Base-by-base conservation (phyloP, 2,888 invertebrate genomes). In the Argyra leucocephala region DNA sequence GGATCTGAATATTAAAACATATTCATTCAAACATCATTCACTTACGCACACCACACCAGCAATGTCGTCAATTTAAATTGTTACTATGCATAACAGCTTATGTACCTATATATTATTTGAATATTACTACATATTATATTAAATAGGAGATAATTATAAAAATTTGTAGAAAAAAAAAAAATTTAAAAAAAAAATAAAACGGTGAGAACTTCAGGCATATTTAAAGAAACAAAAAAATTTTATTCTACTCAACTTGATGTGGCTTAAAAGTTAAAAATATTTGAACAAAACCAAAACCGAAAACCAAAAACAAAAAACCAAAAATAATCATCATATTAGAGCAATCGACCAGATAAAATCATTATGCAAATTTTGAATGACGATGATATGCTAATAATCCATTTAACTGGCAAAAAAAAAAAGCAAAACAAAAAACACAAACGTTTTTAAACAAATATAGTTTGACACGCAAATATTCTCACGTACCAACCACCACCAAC, bases 301-400 rank as follows among this genome's bases (percentile, higher is more conserved):
- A 48, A 48, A 18, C 12, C 7, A 48, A 3, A 48, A 18, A n/a
- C 2, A 48, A 15, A 18, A 48, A 48, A 48, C 7, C 15, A 48
- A 48, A 48, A 18, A 48, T 18, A 48, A 48, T 15, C 18, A 48
- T 48, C 48, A n/a, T 48, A 48, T 48, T 48, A 48, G 15, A 48
- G 15, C 48, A 48, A n/a, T 48, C 48, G 48, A n/a, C n/a, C 48
- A 48, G 48, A 48, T 48, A 48, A 48, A 18, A 48, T 48, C 48
- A 18, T 48, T 48, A 48, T 48, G 15, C 48, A 48, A 48, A 48
- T 48, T n/a, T 18, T 48, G n/a, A 48, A 48, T 48, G 48, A 48
- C n/a, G 48, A 48, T 48, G 48, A 48, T 48, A 48, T 48, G 48
- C 48, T 48, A 48, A 48, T 48, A 48, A 48, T 48, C 48, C 48